Conservation (phyloP, 2,113 vertebrate species). For the Petroica traversi region DNA sequence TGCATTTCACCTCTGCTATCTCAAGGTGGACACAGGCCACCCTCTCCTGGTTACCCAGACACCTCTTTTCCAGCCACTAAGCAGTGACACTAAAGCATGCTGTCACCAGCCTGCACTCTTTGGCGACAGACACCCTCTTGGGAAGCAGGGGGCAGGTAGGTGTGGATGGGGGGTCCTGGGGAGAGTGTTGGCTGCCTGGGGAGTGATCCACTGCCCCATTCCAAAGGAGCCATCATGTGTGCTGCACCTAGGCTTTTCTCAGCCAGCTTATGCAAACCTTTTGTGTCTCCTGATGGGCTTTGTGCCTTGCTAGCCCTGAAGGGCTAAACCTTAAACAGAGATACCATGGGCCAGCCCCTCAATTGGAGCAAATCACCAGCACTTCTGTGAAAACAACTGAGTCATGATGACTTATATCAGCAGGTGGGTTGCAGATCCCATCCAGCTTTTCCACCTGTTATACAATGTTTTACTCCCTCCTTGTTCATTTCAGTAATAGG, state of each 20-base stretch:
- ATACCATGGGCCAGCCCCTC: neutral
- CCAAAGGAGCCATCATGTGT: accelerated
- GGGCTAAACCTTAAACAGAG: neutral
- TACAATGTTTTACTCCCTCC: neutral
- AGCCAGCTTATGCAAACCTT: neutral
- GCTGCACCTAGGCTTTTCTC: neutral
- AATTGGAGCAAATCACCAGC: neutral
- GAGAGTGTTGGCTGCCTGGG: neutral
- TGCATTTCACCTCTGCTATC: neutral
- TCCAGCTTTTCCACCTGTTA: neutral
- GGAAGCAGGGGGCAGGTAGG: neutral
- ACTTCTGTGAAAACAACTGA: neutral
- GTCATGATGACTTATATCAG: neutral
- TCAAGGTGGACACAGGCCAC: neutral
- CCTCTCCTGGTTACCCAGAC: accelerated
- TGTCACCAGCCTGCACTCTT: neutral
- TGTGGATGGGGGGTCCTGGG: neutral
- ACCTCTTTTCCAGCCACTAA: neutral
- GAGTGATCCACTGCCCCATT: accelerated
- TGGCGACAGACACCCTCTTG: neutral
- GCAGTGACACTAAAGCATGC: neutral
- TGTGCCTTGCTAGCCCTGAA: neutral
- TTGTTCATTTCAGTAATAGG: neutral
- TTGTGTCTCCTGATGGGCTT: neutral
- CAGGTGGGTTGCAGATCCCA: neutral